Evolutionary conservation across 2,888 invertebrate species (phyloP).

Genomic region (Crioceris asparagi): DNA sequence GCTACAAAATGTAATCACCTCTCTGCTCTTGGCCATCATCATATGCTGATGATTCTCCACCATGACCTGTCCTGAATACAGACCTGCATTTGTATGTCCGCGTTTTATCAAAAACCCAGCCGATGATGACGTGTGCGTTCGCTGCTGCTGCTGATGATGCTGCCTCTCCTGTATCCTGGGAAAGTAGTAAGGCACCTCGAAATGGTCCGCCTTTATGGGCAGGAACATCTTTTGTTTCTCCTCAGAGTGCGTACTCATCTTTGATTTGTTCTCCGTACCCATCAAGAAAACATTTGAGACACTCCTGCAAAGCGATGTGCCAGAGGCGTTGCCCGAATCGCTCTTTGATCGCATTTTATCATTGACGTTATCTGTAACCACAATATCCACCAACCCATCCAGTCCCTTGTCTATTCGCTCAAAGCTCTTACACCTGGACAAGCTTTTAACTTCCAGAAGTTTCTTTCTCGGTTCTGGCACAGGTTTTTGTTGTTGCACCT

Average conservation of each 20-base stretch:
- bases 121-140: slow-evolving; percentile 33
- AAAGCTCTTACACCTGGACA: slow-evolving; percentile 53
- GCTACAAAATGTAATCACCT: slow-evolving; percentile 16
- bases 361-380: slow-evolving; percentile 42
- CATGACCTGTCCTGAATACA: slow-evolving; percentile 52
- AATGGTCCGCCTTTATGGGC: slow-evolving; percentile 27
- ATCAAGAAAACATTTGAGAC: slow-evolving; percentile 23
- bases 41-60: slow-evolving; percentile 26
- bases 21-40: slow-evolving; percentile 20
- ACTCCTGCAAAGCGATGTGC: slow-evolving; percentile 25
- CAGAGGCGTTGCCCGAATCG: slow-evolving; percentile 28
- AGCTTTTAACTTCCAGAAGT: slow-evolving; percentile 14
- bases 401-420: slow-evolving; percentile 65
- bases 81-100: slow-evolving; percentile 51
- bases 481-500: slow-evolving; percentile 15
- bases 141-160: too few species aligned
- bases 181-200: slow-evolving; percentile 37
- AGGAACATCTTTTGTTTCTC: slow-evolving; percentile 37
- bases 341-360: slow-evolving; percentile 22
- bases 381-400: slow-evolving; percentile 61
- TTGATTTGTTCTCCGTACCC: slow-evolving; percentile 12
- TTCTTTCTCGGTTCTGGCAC: slow-evolving; percentile 12
- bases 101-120: slow-evolving; percentile 48
- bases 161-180: slow-evolving; percentile 37
- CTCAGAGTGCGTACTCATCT: slow-evolving; percentile 24